These are phyloP conservation scores for Syrista parreyssii DNA, from an alignment of 2,888 invertebrate species.

Conservation along the genomic window DNA sequence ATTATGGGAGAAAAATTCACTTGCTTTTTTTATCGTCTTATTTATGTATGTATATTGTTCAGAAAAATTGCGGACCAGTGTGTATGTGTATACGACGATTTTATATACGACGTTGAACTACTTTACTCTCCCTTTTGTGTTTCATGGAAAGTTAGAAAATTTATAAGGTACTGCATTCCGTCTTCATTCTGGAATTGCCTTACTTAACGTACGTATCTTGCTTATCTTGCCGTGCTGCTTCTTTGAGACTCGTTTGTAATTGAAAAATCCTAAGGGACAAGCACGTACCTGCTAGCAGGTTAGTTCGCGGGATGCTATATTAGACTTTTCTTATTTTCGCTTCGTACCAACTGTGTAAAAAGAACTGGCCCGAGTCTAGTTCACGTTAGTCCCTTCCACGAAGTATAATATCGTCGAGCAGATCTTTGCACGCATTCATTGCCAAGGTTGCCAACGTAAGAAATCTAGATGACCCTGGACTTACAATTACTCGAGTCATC, in stretches of 20 bases:
- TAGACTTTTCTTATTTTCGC: neutral
- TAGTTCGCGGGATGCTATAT: neutral
- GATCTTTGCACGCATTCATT: constrained; percentile 3
- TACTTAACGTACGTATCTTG: neutral
- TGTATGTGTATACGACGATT: neutral
- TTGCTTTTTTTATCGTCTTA: neutral
- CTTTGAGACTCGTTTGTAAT: neutral
- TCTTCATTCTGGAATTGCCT: neutral
- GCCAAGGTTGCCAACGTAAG: neutral
- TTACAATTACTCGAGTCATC: constrained; percentile 3
- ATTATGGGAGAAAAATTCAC: neutral
- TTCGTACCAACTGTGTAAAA: neutral
- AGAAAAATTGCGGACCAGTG: neutral
- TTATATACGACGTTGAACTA: neutral
- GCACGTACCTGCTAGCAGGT: neutral
- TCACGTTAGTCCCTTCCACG: neutral
- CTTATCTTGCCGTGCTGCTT: neutral
- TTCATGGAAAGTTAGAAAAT: neutral
- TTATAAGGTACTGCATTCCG: neutral
- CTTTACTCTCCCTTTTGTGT: neutral
- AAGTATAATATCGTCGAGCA: neutral
- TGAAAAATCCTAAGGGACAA: neutral
- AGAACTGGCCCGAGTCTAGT: neutral
- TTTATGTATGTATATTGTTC: neutral
- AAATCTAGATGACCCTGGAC: constrained; percentile 2